Base-by-base conservation (phyloP, 2,797 vertebrate species). In the Arrhamphus sclerolepis region DNA sequence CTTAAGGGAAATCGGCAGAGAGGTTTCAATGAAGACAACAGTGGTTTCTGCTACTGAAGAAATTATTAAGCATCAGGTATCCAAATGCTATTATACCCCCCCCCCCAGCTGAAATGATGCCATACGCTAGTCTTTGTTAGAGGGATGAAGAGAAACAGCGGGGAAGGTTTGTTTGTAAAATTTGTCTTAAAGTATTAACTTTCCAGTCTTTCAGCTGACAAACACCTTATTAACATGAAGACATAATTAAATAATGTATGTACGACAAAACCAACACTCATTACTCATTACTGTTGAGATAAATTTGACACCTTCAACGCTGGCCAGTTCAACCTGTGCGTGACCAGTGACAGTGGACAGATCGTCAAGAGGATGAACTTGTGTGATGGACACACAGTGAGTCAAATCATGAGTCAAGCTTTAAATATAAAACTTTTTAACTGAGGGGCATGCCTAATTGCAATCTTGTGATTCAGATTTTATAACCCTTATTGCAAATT, bases 61-160 rank as follows among this genome's bases (percentile, higher is more conserved):
- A 88, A 89, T 89, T 82, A 89, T 87, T 83, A 89, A 89, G 87
- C 80, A 86, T 89, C 88, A 86, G 76, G 66, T 86, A 69, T 77
- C 88, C 70, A 20, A 66, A 49, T 44, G 81, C 75, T 59, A 65
- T 60, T 55, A 56, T 75, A 77, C 79, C 69, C 72, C 56, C 61
- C 77, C 56, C 61, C 77, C 75, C 78, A 79, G 64, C 56, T 72
- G 63, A 67, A 66, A 80, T 61, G 67, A 83, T 68, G 69, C 63
- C 46, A 16, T 49, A 44, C 39, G 38, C 62, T 67, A 44, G 59
- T 56, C 29, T 80, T 13, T 40, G 44, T 7, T 11, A 66, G 66
- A 64, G 59, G 59, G 60, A 66, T 61, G n/a, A 39, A 43, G 31
- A 39, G 29, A 67, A 72, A 54, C 52, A 16, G 6, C n/a, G 29